Conservation (phyloP, 2,113 vertebrate species). For the Thalassoma bifasciatum region DNA sequence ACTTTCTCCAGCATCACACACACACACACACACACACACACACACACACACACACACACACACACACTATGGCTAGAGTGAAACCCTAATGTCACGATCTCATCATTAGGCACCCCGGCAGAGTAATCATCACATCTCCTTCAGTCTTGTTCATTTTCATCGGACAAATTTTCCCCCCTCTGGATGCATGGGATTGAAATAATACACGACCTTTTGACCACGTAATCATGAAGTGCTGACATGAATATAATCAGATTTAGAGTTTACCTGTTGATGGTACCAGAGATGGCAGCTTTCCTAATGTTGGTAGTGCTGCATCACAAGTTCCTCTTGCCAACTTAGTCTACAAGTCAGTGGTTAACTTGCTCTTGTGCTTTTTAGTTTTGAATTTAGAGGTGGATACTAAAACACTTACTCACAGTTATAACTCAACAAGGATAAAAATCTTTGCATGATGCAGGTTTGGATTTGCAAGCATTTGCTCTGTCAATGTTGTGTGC, state of each 20-base stretch:
- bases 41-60: slow-evolving; percentile 15
- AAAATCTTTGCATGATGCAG: too few relatives aligned
- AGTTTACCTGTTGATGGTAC: not conserved
- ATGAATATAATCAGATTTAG: slow-evolving; percentile 18
- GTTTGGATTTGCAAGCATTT: too few relatives aligned
- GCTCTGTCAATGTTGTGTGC: too few relatives aligned
- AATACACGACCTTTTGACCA: slow-evolving; percentile 27
- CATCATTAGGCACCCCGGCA: slow-evolving; percentile 51
- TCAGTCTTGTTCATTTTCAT: slow-evolving; percentile 32
- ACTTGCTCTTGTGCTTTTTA: too few relatives aligned
- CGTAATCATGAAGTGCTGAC: slow-evolving; percentile 32
- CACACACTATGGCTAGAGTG: slow-evolving; percentile 3
- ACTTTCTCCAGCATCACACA: slow-evolving; percentile 11
- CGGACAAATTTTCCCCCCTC: slow-evolving; percentile 13
- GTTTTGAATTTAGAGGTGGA: too few relatives aligned
- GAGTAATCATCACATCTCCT: slow-evolving; percentile 58
- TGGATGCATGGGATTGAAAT: slow-evolving; percentile 50
- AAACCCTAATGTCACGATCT: slow-evolving; percentile 24
- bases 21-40: slow-evolving; percentile 17
- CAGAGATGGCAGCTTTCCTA: too few relatives aligned
- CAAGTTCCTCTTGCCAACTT: too few relatives aligned
- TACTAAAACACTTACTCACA: too few relatives aligned
- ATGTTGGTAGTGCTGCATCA: too few relatives aligned
- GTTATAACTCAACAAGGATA: too few relatives aligned
- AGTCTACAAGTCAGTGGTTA: too few relatives aligned